Evolutionary conservation across 1,140 invertebrate genomes (phyloP), one percentile per base, ranked within the genome.

Genomic region (Caenorhabditis brenneri): DNA sequence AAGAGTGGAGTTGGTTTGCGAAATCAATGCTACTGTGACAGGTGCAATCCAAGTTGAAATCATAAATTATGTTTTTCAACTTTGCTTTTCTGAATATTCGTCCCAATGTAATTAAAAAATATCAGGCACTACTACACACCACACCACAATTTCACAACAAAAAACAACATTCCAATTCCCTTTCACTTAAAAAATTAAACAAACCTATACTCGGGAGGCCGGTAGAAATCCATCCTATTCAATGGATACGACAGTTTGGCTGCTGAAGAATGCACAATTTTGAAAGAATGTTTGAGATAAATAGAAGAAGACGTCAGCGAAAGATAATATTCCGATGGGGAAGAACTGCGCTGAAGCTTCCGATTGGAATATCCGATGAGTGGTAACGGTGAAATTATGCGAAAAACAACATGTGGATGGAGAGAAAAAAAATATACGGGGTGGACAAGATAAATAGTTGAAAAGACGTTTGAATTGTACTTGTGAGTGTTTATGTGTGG

Each of bases 321-420:
- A 19, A 65, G 24, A 22, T 42, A 51, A 51, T 15, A 51, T 51
- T 55, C 24, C 12, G 53, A 27, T n/a, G 22, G 24, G 19, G 12
- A 51, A 51, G 48, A 15, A 55, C 22, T 55, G 53, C 53, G 19
- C 22, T 0, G 24, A 55, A 42, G 33, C 65, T 74, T 74, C 65
- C 65, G 65, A 74, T 74, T 74, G n/a, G 65, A 74, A 74, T 74
- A 74, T 74, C 65, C 65, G 65, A 74, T 42, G 36, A 74, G 65
- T 6, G 65, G 29, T 31, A 74, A 33, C 65, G 65, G 36, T 46
- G 65, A 42, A 74, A 74, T 74, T 39, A 74, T 46, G 36, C 27
- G n/a, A 74, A 74, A 74, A 42, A 24, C 36, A 74, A 24, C 27
- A 3, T 24, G 7, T n/a, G 65, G 33, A 24, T 15, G 10, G n/a